phyloP scores from a whole-genome alignment of 2,113 vertebrate genomes.

The Centropus unirufus region DNA sequence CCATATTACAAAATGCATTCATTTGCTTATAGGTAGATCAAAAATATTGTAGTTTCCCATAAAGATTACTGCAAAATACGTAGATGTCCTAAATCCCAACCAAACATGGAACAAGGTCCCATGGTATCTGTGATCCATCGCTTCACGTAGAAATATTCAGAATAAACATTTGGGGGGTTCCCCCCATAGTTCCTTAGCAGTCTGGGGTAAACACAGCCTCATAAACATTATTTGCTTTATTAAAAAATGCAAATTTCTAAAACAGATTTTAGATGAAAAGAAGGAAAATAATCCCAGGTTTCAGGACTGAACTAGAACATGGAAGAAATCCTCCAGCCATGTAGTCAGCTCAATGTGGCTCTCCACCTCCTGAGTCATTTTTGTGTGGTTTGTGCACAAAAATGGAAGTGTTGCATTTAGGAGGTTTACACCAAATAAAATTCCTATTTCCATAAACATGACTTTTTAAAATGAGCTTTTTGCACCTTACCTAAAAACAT shows the following conservation, averaged over 20 bases:
- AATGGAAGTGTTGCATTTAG: conserved; percentile 6
- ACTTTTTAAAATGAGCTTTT: conserved; percentile 34
- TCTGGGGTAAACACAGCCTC: neutral
- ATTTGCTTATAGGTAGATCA: conserved; percentile 57
- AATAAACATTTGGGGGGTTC: neutral
- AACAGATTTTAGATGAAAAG: neutral
- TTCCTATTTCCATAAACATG: neutral
- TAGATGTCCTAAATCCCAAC: neutral
- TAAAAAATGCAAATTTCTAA: neutral
- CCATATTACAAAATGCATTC: conserved; percentile 28
- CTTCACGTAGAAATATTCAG: neutral
- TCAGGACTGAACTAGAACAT: neutral
- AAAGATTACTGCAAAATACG: conserved; percentile 26
- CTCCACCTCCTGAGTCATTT: neutral
- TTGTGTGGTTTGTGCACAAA: conserved; percentile 11
- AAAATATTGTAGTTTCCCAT: conserved; percentile 1
- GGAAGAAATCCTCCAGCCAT: neutral
- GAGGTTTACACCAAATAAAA: conserved; percentile 44
- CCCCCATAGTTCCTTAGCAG: neutral
- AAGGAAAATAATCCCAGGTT: neutral
- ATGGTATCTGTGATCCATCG: neutral
- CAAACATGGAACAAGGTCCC: neutral
- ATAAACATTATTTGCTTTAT: neutral
- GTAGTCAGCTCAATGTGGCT: neutral
- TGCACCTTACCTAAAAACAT: conserved; percentile 52